Evolutionary conservation across 2,113 vertebrate species (phyloP).

Genomic region (Silurus asotus): DNA sequence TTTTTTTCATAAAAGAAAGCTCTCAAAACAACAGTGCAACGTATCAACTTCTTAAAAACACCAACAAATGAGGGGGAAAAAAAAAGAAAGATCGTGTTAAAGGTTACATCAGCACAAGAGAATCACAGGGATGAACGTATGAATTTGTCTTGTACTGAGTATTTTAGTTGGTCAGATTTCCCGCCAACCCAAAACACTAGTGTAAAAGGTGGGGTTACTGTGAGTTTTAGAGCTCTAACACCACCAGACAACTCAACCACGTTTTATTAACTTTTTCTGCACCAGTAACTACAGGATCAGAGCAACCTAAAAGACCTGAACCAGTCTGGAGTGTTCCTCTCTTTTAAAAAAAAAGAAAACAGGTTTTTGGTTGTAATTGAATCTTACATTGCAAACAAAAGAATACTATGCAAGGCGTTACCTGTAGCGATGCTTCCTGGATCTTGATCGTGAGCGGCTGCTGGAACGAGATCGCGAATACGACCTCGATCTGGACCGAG

Average conservation of each 20-base stretch:
- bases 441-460: conserved; percentile 88
- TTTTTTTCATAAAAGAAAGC: conserved; percentile 36
- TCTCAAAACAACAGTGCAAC: not conserved
- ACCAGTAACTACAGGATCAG: too few relatives aligned
- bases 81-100: not conserved
- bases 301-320: not conserved
- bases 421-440: conserved; percentile 94
- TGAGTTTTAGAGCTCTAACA: too few relatives aligned
- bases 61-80: not conserved
- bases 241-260: too few relatives aligned
- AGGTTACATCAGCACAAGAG: not conserved
- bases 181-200: too few relatives aligned
- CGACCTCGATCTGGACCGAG: conserved; percentile 88
- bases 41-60: not conserved
- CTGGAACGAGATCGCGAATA: conserved; percentile 90
- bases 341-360: too few relatives aligned
- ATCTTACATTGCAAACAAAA: too few relatives aligned
- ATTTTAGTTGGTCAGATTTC: too few relatives aligned
- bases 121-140: too few relatives aligned
- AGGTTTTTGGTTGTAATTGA: too few relatives aligned
- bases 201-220: too few relatives aligned
- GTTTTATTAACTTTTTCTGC: too few relatives aligned
- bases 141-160: too few relatives aligned
- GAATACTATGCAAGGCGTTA: conserved; percentile 53
- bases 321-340: not conserved